A percentile compares a stretch with the other conserved stretches of the same genome.
Conservation (phyloP, 2,888 invertebrate genomes). For the Nomada lathburiana region DNA sequence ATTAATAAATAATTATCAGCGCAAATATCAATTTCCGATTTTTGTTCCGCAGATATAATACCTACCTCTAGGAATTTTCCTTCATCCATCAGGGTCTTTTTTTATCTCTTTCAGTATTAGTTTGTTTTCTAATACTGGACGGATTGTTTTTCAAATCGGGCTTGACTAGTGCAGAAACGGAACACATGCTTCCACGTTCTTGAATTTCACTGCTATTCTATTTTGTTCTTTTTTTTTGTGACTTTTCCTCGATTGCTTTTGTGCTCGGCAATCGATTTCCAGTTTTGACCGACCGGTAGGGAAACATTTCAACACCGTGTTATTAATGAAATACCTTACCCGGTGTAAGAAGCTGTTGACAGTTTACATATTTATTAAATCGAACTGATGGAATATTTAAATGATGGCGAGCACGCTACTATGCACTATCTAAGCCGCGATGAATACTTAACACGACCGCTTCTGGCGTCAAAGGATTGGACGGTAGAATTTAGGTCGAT, state of each 20-base stretch:
- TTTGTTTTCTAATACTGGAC: no score
- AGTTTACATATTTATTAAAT: conserved; percentile 15
- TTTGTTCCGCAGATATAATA: no score
- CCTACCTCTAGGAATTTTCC: no score
- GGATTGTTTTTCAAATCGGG: no score
- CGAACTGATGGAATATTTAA: not conserved
- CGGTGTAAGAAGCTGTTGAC: not conserved
- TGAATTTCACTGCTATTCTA: no score
- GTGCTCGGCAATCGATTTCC: not conserved
- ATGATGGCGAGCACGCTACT: not conserved
- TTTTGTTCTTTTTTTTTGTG: no score
- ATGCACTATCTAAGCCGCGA: not conserved
- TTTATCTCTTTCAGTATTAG: no score
- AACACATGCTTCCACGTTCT: no score
- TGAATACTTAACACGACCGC: not conserved
- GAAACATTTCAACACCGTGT: not conserved
- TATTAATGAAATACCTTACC: conserved; percentile 15
- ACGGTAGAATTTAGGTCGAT: not conserved
- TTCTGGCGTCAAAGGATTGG: not conserved
- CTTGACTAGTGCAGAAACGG: no score
- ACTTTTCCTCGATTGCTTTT: not conserved
- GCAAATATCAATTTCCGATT: no score
- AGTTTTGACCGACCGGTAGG: not conserved
- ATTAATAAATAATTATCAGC: no score
- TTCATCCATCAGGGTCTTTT: no score